Conservation (phyloP, 2,888 invertebrate species). For the Brenthis daphne region DNA sequence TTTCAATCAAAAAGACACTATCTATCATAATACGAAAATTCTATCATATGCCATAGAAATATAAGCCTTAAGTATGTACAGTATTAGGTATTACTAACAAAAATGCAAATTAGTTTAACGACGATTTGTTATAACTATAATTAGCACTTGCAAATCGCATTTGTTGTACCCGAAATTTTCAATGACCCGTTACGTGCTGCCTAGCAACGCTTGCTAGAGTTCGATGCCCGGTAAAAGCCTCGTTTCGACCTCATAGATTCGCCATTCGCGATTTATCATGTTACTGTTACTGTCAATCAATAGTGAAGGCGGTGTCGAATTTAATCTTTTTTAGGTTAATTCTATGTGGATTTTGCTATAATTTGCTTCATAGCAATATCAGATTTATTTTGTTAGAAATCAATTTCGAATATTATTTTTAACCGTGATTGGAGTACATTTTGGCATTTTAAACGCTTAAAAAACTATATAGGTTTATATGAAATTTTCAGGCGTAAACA, state of each 20-base stretch:
- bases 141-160: constrained; percentile 46
- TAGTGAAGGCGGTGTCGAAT: constrained; percentile 38
- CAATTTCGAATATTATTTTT: not conserved
- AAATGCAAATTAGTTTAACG: constrained; percentile 2
- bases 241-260: constrained; percentile 72
- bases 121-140: constrained; percentile 43
- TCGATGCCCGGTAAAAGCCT: constrained; percentile 75
- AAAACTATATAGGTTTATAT: not conserved
- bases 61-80: not conserved
- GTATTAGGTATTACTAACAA: not conserved
- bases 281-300: constrained; percentile 60
- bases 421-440: not conserved
- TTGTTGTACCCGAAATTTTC: constrained; percentile 47
- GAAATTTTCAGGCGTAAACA: not conserved
- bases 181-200: constrained; percentile 68
- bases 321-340: constrained; percentile 35
- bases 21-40: constrained; percentile 8
- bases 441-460: too few species aligned
- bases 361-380: not conserved
- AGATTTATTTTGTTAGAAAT: not conserved
- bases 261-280: constrained; percentile 75
- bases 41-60: constrained; percentile 3
- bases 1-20: constrained; percentile 24
- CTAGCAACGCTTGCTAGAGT: constrained; percentile 69
- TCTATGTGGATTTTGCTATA: constrained; percentile 28